Evolutionary conservation across 1,140 invertebrate genomes (phyloP).

Genomic region (Ceratosolen fusciceps): DNA sequence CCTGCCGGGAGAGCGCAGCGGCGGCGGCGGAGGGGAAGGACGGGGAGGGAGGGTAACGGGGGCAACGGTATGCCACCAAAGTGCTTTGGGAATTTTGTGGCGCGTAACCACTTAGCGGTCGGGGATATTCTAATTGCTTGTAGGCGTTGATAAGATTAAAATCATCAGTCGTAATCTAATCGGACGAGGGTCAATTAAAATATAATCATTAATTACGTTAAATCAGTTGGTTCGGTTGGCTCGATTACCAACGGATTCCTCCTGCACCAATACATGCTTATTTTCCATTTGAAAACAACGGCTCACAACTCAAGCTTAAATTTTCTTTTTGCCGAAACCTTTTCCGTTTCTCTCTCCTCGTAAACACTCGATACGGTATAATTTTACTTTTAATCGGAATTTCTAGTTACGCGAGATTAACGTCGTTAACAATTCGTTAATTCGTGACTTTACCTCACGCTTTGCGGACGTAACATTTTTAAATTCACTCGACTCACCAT

Average conservation of each 20-base stretch:
- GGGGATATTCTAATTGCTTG: slow-evolving; percentile 44
- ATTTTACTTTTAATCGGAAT: too few relatives aligned
- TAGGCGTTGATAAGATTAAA: slow-evolving; percentile 42
- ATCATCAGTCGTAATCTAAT: slow-evolving; percentile 43
- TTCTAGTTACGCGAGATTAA: too few relatives aligned
- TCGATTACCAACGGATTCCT: too few relatives aligned
- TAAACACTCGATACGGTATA: too few relatives aligned
- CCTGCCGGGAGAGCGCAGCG: not conserved
- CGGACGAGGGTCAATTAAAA: slow-evolving; percentile 38
- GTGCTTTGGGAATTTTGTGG: slow-evolving; percentile 28
- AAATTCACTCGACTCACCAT: too few relatives aligned
- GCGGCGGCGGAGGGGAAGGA: too few relatives aligned
- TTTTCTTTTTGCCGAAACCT: too few relatives aligned
- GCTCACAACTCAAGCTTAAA: too few relatives aligned
- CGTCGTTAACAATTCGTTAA: not conserved
- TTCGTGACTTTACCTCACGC: not conserved
- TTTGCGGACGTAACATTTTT: not conserved
- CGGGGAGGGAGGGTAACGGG: too few relatives aligned
- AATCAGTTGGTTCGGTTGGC: not conserved
- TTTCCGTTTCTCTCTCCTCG: too few relatives aligned
- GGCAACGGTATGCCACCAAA: not conserved
- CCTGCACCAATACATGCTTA: too few relatives aligned
- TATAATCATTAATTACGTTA: slow-evolving; percentile 32
- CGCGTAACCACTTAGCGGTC: slow-evolving; percentile 33
- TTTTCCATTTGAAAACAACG: too few relatives aligned